These are phyloP conservation scores for Cyclopterus lumpus DNA, from an alignment of 2,797 vertebrate genomes.

Conservation along the genomic window DNA sequence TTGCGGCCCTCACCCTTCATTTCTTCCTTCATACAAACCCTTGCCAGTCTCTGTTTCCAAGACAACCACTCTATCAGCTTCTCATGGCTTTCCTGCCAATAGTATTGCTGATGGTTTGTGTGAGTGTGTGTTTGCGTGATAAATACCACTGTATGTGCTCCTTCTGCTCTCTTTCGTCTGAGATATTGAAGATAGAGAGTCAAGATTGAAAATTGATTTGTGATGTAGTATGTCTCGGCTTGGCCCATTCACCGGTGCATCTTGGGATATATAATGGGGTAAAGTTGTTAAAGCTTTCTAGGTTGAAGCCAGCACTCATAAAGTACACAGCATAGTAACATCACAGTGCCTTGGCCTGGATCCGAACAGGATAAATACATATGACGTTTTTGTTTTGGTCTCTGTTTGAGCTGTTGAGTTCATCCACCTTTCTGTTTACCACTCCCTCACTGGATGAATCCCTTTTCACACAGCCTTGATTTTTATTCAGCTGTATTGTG, in stretches of 20 bases:
- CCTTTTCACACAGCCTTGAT: slow-evolving; percentile 21
- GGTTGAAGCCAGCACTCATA: slow-evolving; percentile 15
- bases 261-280: slow-evolving; percentile 32
- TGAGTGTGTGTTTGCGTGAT: slow-evolving; percentile 15
- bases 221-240: slow-evolving; percentile 38
- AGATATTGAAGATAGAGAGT: slow-evolving; percentile 64
- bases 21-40: slow-evolving; percentile 72
- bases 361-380: slow-evolving; percentile 9
- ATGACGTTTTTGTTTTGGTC: neutral
- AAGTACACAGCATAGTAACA: neutral
- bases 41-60: slow-evolving; percentile 78
- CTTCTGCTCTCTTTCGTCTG: slow-evolving; percentile 35
- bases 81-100: slow-evolving; percentile 64
- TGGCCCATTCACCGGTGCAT: slow-evolving; percentile 32
- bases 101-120: slow-evolving; percentile 55
- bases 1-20: slow-evolving; percentile 45
- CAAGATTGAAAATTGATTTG: slow-evolving; percentile 72
- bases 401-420: neutral
- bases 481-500: slow-evolving; percentile 16
- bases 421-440: neutral
- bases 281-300: slow-evolving; percentile 62
- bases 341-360: slow-evolving; percentile 8
- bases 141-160: slow-evolving; percentile 47
- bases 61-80: slow-evolving; percentile 81
- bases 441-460: neutral